Base-by-base conservation (phyloP, 2,797 vertebrate species). In the Malurus leucopterus region DNA sequence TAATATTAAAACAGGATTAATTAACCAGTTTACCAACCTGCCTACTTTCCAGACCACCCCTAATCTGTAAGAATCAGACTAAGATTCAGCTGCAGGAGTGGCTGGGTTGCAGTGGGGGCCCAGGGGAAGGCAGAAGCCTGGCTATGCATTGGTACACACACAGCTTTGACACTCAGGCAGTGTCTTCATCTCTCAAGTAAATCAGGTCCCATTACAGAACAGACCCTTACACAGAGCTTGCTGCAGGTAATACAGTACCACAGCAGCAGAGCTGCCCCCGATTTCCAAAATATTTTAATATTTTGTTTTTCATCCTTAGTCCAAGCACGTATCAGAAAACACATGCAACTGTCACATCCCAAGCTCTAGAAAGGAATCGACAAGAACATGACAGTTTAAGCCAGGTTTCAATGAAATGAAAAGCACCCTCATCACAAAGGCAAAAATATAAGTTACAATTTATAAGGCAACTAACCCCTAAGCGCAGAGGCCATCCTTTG, bases 401-500 rank as follows among this genome's bases (percentile, higher is more conserved):
- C 36, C 61, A 82, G 29, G 36, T 43, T 81, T 92, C 62, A 68
- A 21, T 49, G 53, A 89, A 91, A 92, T 58, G 11, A 93, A 81
- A 94, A 79, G 73, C 38, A 54, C 29, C 38, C 43, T 89, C 80
- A 73, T 68, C 58, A 77, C 50, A 81, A 76, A 72, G 20, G 18
- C 21, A 22, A 81, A 88, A 90, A 70, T 64, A 4, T 21, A 84
- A 92, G 70, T 90, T 85, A 84, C 57, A 73, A 38, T 77, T 86
- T 81, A 86, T 74, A 88, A 74, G 53, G 71, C 77, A 89, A 84
- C 77, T 88, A 92, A 93, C 77, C 80, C 47, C n/a, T 79, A 46
- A 84, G 71, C 2, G 0, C 74, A 92, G 63, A 89, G 91, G 88
- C 83, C 65, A 59, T 68, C 71, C 95, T 94, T 91, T 94, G 94